phyloP scores from a whole-genome alignment of 2,113 vertebrate genomes.

The Rhinoderma darwinii region DNA sequence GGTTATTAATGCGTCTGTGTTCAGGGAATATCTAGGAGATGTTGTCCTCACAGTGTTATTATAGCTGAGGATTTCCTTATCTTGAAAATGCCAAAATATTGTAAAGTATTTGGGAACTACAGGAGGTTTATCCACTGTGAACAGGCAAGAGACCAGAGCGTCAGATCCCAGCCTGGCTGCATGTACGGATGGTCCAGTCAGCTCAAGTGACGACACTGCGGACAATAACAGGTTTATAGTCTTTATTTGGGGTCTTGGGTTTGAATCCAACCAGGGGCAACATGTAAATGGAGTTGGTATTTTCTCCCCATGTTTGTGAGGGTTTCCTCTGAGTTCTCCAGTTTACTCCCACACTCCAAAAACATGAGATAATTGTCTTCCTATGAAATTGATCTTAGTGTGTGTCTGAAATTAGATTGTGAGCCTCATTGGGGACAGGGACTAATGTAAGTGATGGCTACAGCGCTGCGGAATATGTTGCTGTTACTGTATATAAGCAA shows the following conservation, averaged over 20 bases:
- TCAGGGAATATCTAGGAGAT: not conserved
- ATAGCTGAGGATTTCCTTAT: not conserved
- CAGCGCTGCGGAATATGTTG: too few species aligned
- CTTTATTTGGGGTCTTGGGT: too few species aligned
- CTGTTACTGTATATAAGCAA: too few species aligned
- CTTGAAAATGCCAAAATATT: not conserved
- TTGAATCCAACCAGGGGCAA: too few species aligned
- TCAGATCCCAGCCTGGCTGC: not conserved
- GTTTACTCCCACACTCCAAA: too few species aligned
- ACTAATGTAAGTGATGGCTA: too few species aligned
- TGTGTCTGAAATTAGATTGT: too few species aligned
- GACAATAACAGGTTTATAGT: not conserved
- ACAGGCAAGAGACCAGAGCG: not conserved
- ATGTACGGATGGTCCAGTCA: not conserved
- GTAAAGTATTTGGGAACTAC: not conserved
- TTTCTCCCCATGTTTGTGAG: too few species aligned
- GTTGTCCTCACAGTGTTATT: not conserved
- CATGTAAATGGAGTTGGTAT: too few species aligned
- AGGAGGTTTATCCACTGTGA: not conserved
- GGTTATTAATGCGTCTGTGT: not conserved
- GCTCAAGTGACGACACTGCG: not conserved
- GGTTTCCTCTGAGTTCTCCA: too few species aligned
- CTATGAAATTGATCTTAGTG: not conserved
- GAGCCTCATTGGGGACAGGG: too few species aligned
- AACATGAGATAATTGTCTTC: not conserved